Evolutionary conservation across 2,888 invertebrate species (phyloP), one percentile per base, ranked within the genome.

Genomic region (Linyphia triangularis): DNA sequence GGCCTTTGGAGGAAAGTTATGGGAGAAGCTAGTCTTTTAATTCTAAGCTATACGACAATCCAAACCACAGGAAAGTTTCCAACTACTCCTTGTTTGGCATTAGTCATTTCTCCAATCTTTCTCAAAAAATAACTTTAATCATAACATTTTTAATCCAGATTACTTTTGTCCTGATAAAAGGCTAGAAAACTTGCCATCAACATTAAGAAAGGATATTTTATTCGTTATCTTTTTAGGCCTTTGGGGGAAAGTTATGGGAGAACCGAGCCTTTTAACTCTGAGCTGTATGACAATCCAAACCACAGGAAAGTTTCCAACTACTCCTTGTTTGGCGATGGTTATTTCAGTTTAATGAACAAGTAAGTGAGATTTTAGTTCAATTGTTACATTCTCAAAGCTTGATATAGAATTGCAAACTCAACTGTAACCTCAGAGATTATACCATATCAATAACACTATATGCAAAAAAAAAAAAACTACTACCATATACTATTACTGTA

Each of bases 81-180:
- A 86, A 69, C 16, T 86, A 86, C n/a, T 86, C 85, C 13, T 65
- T 86, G 0, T 86, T 86, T 26, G 85, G 85, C 10, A 79, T 79
- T 6, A 26, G 43, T 1, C 79, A 86, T 22, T 86, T 86, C n/a
- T n/a, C n/a, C n/a, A n/a, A n/a, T n/a, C n/a, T 9, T 61, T 61
- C 6, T 9, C 22, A 61, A 6, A 61, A 19, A 19, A 22, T 22
- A 61, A 61, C 10, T 30, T 65, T 65, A n/a, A n/a, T n/a, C n/a
- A n/a, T n/a, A n/a, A n/a, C n/a, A n/a, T n/a, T n/a, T n/a, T n/a
- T n/a, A n/a, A n/a, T n/a, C n/a, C n/a, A n/a, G n/a, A n/a, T n/a
- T n/a, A n/a, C n/a, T n/a, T n/a, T n/a, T n/a, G n/a, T n/a, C n/a
- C n/a, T n/a, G n/a, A n/a, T n/a, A n/a, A n/a, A n/a, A n/a, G n/a